Evolutionary conservation across 1,140 invertebrate species (phyloP), one percentile per base, ranked within the genome.

Genomic region (Artemia franciscana): DNA sequence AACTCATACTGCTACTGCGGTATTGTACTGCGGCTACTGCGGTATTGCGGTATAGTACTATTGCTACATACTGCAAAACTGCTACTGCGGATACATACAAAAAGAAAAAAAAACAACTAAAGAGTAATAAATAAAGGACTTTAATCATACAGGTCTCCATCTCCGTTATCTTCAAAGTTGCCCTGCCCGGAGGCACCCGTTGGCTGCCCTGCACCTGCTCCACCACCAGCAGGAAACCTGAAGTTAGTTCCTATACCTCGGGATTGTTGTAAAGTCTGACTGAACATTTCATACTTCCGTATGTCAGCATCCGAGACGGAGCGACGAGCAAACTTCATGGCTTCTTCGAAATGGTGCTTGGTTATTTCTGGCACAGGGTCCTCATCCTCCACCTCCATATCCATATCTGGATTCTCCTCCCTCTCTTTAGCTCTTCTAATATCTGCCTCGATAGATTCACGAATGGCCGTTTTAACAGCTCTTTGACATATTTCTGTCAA

Each of bases 291-390:
- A 75, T 99, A 99, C 78, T 98, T 98, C 68, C 93, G 81, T 70
- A 99, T 98, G 74, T 99, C 96, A 73, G 97, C 97, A 74, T 99
- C 95, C 24, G 90, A 96, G 12, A 99, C 96, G n/a, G 96, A 99
- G 67, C 94, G 81, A 62, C 96, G 83, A 63, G 96, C 95, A 76
- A 88, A 98, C 76, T 93, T 92, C 95, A 99, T 98, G 0, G 96
- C 92, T 75, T 98, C 95, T 76, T 98, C 95, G 76, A 99, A 99
- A 74, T 98, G 95, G 66, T 87, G 89, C 67, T 86, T 79, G 27
- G 88, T 88, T 66, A 99, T 96, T 77, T 98, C 93, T 58, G 95
- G 94, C 63, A 99, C 96, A 57, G 93, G 94, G 80, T 99, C 95
- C 67, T 89, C 88, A 68, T 93, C 88, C 69, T 93, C 89, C 80